Evolutionary conservation across 2,797 vertebrate species (phyloP).

Genomic region (Luscinia luscinia): DNA sequence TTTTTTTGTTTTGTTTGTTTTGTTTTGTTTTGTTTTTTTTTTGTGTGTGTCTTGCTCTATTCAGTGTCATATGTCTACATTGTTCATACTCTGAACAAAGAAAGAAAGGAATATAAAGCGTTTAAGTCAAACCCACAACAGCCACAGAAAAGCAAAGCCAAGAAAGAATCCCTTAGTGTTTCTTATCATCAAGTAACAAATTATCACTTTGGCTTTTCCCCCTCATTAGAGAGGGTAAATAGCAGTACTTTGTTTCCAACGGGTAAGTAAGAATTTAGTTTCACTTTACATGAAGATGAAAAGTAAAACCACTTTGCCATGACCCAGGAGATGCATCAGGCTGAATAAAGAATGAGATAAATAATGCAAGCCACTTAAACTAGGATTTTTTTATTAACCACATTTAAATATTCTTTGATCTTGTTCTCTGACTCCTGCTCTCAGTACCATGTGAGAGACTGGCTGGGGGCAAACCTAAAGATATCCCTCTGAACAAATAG

Average conservation of each 20-base stretch:
- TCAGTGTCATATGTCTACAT: neutral
- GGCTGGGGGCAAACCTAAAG: neutral
- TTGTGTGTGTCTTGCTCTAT: conserved; percentile 21
- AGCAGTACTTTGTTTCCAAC: neutral
- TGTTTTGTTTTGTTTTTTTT: too few relatives aligned
- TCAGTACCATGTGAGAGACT: neutral
- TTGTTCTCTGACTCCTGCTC: neutral
- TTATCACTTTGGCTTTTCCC: neutral
- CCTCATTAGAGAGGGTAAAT: neutral
- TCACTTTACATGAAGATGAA: neutral
- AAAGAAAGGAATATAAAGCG: neutral
- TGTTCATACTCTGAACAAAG: neutral
- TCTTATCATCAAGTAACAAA: neutral
- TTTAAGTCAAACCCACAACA: neutral
- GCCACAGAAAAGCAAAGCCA: neutral
- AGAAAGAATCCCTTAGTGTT: neutral
- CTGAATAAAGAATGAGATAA: neutral
- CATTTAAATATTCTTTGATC: conserved; percentile 32
- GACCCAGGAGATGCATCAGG: neutral
- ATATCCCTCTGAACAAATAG: neutral
- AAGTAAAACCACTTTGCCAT: conserved; percentile 2
- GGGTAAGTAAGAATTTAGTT: neutral
- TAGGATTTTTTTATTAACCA: conserved; percentile 27
- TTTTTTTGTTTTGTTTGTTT: neutral
- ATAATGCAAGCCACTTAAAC: conserved; percentile 37